Evolutionary conservation across 1,140 invertebrate species (phyloP), one percentile per base, ranked within the genome.

Genomic region (Zaprionus kolodkinae): DNA sequence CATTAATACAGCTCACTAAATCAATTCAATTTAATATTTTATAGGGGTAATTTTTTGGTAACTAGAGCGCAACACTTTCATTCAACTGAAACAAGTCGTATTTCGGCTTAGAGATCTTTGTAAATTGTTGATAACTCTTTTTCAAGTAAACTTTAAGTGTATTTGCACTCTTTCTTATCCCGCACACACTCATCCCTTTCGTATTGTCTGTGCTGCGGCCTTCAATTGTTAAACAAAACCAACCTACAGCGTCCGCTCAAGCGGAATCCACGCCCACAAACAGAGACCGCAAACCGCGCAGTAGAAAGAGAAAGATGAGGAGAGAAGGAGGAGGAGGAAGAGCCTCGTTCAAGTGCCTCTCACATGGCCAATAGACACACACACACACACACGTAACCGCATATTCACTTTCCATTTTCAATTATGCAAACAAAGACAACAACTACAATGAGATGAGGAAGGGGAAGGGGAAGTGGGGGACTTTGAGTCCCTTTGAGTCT

Each of bases 351-450:
- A 56, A 57, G 38, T 40, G 25, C 57, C 30, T 45, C 61, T 38
- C 36, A 59, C 52, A 43, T 77, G 76, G 69, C 56, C 79, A 55
- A 64, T 50, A 64, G 62, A 59, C 68, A 59, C 45, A 38, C 81
- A 48, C 54, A 17, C 35, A 35, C 30, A 55, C 59, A 27, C 38
- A 72, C 11, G 21, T 4, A 56, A 17, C n/a, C 27, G 11, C 54
- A 36, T 59, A 79, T 73, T 72, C 77, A 88, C 83, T 88, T 89
- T 88, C 67, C 64, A 83, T 84, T 88, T 88, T 84, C 77, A 75
- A 84, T 88, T 89, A 84, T 67, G 85, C 74, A 75, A 75, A 70
- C 84, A 78, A 88, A 50, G 70, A 61, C 33, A 35, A 35, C 33
- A 35, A 35, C 33, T 10, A 35, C 33, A 70, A 30, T 30, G 27